Conservation (phyloP, 2,888 invertebrate genomes). For the Choreutis nemorana region DNA sequence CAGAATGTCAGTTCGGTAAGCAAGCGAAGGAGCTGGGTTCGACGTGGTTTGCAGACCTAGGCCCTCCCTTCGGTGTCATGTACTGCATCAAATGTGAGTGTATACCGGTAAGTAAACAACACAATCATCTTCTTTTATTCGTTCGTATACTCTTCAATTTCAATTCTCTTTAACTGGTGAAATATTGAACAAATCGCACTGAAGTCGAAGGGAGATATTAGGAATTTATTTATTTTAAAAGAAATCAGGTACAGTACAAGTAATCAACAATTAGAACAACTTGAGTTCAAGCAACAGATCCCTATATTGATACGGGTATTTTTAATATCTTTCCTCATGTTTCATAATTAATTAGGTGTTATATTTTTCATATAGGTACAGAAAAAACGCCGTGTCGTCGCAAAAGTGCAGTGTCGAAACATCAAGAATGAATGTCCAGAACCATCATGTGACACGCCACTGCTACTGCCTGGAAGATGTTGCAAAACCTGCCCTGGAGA, state of each 20-base stretch:
- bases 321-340: too few species aligned
- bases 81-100: slow-evolving; percentile 97
- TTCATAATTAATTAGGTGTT: too few species aligned
- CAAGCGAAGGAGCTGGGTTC: slow-evolving; percentile 87
- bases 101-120: slow-evolving; percentile 90
- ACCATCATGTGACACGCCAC: slow-evolving; percentile 85
- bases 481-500: slow-evolving; percentile 93
- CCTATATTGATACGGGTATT: too few species aligned
- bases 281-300: too few species aligned
- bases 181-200: too few species aligned
- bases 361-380: slow-evolving; percentile 70
- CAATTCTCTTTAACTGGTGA: too few species aligned
- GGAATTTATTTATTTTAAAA: too few species aligned
- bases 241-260: too few species aligned
- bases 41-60: slow-evolving; percentile 92
- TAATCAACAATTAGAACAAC: too few species aligned
- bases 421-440: slow-evolving; percentile 93
- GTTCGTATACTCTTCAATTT: too few species aligned
- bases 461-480: slow-evolving; percentile 84
- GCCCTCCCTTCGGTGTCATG: slow-evolving; percentile 92
- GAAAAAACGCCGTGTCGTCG: slow-evolving; percentile 86
- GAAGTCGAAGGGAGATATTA: too few species aligned
- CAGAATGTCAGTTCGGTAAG: slow-evolving; percentile 94
- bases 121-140: too few species aligned
- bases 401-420: slow-evolving; percentile 89